Base-by-base conservation (phyloP, 1,140 invertebrate genomes). In the Colletes latitarsis region DNA sequence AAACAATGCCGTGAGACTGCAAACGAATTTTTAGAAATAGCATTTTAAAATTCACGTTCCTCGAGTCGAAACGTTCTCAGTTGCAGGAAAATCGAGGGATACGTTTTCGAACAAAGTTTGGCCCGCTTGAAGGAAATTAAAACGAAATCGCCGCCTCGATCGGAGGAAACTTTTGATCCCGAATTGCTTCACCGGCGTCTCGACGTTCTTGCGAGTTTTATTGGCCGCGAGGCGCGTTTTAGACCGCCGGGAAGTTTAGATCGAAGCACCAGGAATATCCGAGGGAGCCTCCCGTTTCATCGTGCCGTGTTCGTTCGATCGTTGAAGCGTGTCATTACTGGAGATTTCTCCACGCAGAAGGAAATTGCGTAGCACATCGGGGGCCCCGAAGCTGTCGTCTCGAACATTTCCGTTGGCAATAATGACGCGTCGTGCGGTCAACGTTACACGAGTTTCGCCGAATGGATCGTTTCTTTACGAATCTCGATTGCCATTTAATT, bases 301-400 rank as follows among this genome's bases (percentile, higher is more conserved):
- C 17, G 71, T 41, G 6, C 30, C 52, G 17, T 57, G 43, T 69
- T 53, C 76, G 46, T 19, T 57, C 58, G 58, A 71, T 70, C 76
- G 68, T 78, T 71, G 46, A 71, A 71, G 67, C 76, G 68, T 78
- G n/a, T 78, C 76, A 78, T 78, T 78, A 63, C 30, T 57, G 43
- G 30, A 60, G 76, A 77, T 77, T 70, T 77, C 76, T 77, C 67
- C 66, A 43, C 57, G 67, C 76, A 60, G 46, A 41, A 52, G 76
- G 76, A 71, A 77, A 77, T 77, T 71, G 76, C 76, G 57, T 69
- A 52, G 66, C 75, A 55, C 66, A 39, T 55, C 19, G 67, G 15
- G 30, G 30, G 30, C 30, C 12, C 46, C 5, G 67, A 6, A n/a
- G 49, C 8, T 12, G 12, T 68, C 66, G 74, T 43, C 55, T 62